Base-by-base conservation (phyloP, 2,797 vertebrate genomes). In the Notamacropus eugenii region DNA sequence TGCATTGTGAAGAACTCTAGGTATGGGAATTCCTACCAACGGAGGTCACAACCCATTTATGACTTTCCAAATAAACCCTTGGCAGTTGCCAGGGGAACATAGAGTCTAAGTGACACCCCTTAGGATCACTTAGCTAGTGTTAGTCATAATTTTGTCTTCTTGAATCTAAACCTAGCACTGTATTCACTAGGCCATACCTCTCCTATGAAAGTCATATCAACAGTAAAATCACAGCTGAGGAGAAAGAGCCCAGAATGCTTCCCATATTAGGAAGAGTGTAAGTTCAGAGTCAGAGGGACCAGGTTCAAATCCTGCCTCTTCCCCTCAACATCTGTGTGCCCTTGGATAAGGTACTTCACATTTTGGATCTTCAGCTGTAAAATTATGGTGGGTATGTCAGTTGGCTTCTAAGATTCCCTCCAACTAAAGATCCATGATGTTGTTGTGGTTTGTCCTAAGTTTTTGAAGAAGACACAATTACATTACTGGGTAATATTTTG, bases 361-460 rank as follows among this genome's bases (percentile, higher is more conserved):
- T 90, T 10, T 58, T 56, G 13, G 13, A 14, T 67, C 94, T 34
- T 94, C 92, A 93, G 58, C 74, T 94, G 54, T 90, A 93, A 95
- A 92, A 91, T n/a, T 58, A 67, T 6, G 58, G 59, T 54, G 56
- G 9, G 29, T 27, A 8, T 90, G 11, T 27, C 87, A 54, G 46
- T 19, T 67, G 62, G 5, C 16, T 67, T 67, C 62, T n/a, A 67
- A 67, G 34, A 67, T n/a, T 67, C 34, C 62, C 19, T 67, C 62
- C 16, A 19, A n/a, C 34, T n/a, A 34, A n/a, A 67, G 34, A n/a
- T 67, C 34, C 14, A 16, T n/a, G 62, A 4, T 62, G 31, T 14
- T 62, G 11, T 62, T 59, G 29, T 31, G 11, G 29, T 59, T 34
- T 34, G 29, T 34, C 29, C 59, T 62, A 29, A 0, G 28, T 34